Conservation (phyloP, 2,797 vertebrate genomes). For the Meda fulgida region DNA sequence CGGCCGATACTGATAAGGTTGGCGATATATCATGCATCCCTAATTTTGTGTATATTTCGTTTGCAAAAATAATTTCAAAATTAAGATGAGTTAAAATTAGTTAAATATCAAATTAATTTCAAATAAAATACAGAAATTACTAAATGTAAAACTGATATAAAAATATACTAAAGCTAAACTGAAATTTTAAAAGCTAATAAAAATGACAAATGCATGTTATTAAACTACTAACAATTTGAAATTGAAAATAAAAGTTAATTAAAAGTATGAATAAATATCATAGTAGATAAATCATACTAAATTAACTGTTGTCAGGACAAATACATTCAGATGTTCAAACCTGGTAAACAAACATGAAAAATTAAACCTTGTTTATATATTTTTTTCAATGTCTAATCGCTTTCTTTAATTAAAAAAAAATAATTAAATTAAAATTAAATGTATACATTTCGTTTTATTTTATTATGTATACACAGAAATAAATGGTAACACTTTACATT, state of each 20-base stretch:
- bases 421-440: not conserved
- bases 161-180: not conserved
- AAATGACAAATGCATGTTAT: not conserved
- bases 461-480: not conserved
- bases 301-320: not conserved
- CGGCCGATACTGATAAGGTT: no score
- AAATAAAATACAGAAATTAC: not conserved
- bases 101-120: not conserved
- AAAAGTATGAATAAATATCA: not conserved
- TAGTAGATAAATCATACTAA: not conserved
- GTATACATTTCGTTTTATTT: not conserved
- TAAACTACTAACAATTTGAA: not conserved
- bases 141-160: not conserved
- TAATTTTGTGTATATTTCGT: not conserved
- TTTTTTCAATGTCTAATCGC: not conserved
- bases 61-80: not conserved
- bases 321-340: not conserved
- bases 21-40: not conserved
- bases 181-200: not conserved
- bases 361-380: not conserved
- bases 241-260: not conserved
- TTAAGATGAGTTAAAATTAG: no score
- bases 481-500: not conserved
- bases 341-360: not conserved
- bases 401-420: not conserved